Evolutionary conservation across 2,113 vertebrate genomes (phyloP), one percentile per base, ranked within the genome.

Genomic region (Phrynosoma platyrhinos): DNA sequence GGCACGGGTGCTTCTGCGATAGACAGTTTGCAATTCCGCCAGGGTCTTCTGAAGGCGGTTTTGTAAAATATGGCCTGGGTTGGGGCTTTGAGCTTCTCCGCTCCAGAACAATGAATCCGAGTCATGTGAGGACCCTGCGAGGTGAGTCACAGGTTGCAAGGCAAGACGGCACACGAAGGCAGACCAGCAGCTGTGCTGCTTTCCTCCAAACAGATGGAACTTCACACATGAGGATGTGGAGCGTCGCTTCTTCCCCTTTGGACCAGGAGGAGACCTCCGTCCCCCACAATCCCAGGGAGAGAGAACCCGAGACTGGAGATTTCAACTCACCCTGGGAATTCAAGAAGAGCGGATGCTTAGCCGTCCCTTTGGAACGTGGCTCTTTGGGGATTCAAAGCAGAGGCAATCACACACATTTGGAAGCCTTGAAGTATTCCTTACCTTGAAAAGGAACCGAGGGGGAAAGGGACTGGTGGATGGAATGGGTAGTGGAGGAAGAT

Each of bases 111-210:
- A 84, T 82, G 81, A 36, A 14, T 36, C 68, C 47, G n/a, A 83
- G 88, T 83, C 66, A 77, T 71, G 64, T 58, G 72, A 79, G 84
- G 72, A 77, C 71, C 79, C 84, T 40, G 52, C 40, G 36, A 81
- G 77, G 85, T 81, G 91, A 85, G 86, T 62, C 18, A 80, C 74
- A 68, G 81, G 80, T 83, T 92, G 58, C 18, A 30, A 83, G 87
- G 83, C 85, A 7, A 0, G 1, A 86, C 9, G 81, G 79, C 0
- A 53, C 78, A 69, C 3, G 86, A 81, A 47, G 58, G 8, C 40
- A 47, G 23, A 27, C 23, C 76, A 20, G 69, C 27, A 68, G 78
- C 77, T 32, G 21, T 20, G 55, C 32, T 62, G 58, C 58, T 62
- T 21, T n/a, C 27, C 18, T 18, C 71, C 76, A 77, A 55, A 78